Conservation (phyloP, 2,113 vertebrate species). For the sheep (Ovis aries) region ARS-UI_Ramb_v3.0 NC_056056.1:85239001-85239500, state of each 20-base stretch:
- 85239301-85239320: background rate
- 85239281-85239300: background rate
- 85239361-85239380: background rate
- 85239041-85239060: constrained; percentile 92
- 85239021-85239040: constrained; percentile 97
- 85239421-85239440: background rate
- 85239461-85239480: background rate
- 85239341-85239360: background rate
- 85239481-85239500: background rate
- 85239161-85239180: background rate
- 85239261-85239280: background rate
- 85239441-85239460: background rate
- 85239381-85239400: background rate
- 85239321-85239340: background rate
- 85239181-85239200: background rate
- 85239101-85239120: background rate
- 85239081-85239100: constrained; percentile 44
- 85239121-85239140: background rate
- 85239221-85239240: background rate
- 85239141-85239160: background rate
- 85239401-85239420: background rate
- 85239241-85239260: background rate
- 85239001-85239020: constrained; percentile 93
- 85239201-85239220: background rate
- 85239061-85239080: constrained; percentile 87